Percentiles rank a stretch among this genome's conserved stretches.
Conservation (phyloP, 1,140 invertebrate genomes). For the Trichoplusia ni region DNA sequence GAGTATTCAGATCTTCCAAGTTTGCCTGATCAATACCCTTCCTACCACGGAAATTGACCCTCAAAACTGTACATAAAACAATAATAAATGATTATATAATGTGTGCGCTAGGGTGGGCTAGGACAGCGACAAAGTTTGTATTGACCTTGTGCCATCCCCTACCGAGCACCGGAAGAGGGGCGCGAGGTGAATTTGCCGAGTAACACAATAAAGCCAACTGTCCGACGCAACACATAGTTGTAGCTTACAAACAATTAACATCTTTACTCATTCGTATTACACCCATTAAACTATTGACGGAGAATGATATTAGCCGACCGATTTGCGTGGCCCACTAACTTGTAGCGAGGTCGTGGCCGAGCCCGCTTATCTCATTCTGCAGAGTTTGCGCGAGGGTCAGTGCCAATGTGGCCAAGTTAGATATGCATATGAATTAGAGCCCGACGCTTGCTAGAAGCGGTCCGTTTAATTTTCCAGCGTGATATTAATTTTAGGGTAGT, state of each 20-base stretch:
- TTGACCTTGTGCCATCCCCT: slow-evolving; percentile 51
- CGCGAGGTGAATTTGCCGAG: slow-evolving; percentile 43
- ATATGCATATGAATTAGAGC: slow-evolving; percentile 47
- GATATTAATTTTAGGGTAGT: slow-evolving; percentile 65
- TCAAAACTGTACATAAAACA: slow-evolving; percentile 13
- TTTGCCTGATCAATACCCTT: slow-evolving; percentile 26
- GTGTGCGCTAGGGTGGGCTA: neutral
- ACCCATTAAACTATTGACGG: slow-evolving; percentile 40
- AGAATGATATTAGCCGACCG: slow-evolving; percentile 44
- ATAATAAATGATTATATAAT: slow-evolving; percentile 42
- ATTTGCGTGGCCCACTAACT: slow-evolving; percentile 36
- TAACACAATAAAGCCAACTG: slow-evolving; percentile 41
- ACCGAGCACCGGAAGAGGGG: slow-evolving; percentile 41
- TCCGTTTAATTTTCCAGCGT: slow-evolving; percentile 60
- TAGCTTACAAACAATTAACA: slow-evolving; percentile 41
- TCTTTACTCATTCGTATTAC: slow-evolving; percentile 47
- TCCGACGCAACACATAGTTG: slow-evolving; percentile 21
- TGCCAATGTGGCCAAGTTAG: slow-evolving; percentile 47
- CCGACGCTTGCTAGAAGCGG: slow-evolving; percentile 23
- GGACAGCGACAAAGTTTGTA: slow-evolving; percentile 35
- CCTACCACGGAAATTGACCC: slow-evolving; percentile 43
- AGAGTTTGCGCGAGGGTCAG: slow-evolving; percentile 35
- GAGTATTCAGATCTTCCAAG: slow-evolving; percentile 42
- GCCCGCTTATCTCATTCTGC: slow-evolving; percentile 31
- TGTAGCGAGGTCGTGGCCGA: neutral